phyloP scores from a whole-genome alignment of 1,140 invertebrate genomes.

The Sarcophaga peregrina region DNA sequence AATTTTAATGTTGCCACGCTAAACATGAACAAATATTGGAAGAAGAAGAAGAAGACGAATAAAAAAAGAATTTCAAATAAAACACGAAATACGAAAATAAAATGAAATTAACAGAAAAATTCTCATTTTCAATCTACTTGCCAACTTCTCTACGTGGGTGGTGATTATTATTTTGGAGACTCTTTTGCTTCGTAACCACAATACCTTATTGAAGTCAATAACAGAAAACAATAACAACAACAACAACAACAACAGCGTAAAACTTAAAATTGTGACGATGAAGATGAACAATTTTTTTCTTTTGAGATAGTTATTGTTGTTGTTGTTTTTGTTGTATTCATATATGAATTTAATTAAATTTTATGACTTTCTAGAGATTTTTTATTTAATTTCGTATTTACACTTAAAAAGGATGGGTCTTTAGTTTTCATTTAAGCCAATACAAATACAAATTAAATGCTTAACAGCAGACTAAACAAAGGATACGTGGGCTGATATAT shows the following conservation, averaged over 20 bases:
- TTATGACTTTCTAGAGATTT: constrained; percentile 26
- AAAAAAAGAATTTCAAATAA: background rate
- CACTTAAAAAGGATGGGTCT: background rate
- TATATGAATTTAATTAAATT: constrained; percentile 37
- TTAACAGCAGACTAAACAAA: no score
- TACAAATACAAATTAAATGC: no score
- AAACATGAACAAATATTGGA: background rate
- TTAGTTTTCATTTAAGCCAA: constrained; percentile 10
- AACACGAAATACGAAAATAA: background rate
- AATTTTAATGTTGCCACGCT: constrained; percentile 28
- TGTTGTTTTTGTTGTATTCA: background rate
- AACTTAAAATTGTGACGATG: background rate
- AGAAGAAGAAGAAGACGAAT: background rate
- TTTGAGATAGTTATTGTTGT: constrained; percentile 31
- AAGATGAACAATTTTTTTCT: background rate
- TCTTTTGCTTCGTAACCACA: background rate
- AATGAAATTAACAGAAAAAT: no score
- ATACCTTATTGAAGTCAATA: no score
- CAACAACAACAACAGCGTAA: background rate
- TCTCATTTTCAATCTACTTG: background rate
- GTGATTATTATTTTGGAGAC: constrained; percentile 14
- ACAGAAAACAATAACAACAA: background rate
- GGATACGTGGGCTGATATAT: no score
- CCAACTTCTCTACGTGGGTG: constrained; percentile 7
- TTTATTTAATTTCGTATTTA: background rate